Evolutionary conservation across 2,888 invertebrate species (phyloP).

Genomic region (Nysson spinosus): DNA sequence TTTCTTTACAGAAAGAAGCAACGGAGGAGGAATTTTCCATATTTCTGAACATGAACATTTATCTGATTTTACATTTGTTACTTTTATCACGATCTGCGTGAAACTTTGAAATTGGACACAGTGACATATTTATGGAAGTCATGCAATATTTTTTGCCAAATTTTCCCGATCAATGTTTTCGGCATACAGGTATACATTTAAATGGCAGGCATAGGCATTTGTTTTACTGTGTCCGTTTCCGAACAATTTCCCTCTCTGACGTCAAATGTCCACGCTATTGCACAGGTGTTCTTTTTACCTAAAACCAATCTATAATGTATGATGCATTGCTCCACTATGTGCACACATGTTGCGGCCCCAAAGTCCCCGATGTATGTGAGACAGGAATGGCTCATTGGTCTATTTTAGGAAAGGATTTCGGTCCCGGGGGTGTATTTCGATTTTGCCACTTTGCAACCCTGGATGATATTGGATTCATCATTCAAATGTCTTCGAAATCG

Average conservation of each 20-base stretch:
- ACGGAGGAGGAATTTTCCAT: no score
- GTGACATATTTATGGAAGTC: constrained; percentile 30
- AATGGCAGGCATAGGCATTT: constrained; percentile 46
- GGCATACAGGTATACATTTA: no score
- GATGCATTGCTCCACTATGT: constrained; percentile 47
- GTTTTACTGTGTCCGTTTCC: constrained; percentile 62
- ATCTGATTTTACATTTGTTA: neutral
- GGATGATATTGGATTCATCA: constrained; percentile 64
- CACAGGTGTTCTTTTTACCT: constrained; percentile 49
- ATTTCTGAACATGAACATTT: no score
- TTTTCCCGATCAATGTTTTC: constrained; percentile 30
- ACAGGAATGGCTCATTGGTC: constrained; percentile 58
- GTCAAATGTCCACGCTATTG: constrained; percentile 55
- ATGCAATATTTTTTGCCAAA: neutral
- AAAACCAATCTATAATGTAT: constrained; percentile 59
- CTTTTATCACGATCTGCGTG: neutral
- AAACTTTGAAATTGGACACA: constrained; percentile 8
- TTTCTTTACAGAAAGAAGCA: no score
- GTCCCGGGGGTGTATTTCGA: constrained; percentile 65
- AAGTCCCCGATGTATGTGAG: constrained; percentile 52
- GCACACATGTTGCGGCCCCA: constrained; percentile 29
- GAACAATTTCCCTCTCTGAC: constrained; percentile 54
- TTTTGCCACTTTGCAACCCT: constrained; percentile 47
- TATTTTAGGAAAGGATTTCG: constrained; percentile 62
- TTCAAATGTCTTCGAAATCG: constrained; percentile 60